Evolutionary conservation across 2,113 vertebrate genomes (phyloP).

Genomic region (Mastomys coucha): DNA sequence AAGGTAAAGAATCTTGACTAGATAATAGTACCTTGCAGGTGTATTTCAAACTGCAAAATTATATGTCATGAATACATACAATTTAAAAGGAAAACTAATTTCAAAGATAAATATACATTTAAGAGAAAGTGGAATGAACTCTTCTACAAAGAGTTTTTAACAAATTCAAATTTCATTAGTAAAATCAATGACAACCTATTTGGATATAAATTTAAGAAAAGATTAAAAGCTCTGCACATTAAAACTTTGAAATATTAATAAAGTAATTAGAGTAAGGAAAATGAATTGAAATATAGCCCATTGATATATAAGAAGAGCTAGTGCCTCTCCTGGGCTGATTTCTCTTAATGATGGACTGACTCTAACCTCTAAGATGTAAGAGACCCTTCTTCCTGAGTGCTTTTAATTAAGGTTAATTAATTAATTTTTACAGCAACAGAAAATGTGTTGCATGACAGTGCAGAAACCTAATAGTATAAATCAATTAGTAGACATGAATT

Average conservation of each 20-base stretch:
- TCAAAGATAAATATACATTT: neutral
- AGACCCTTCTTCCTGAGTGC: neutral
- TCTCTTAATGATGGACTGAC: neutral
- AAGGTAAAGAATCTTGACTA: neutral
- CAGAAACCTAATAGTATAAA: neutral
- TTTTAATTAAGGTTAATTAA: too few relatives aligned
- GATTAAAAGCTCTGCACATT: neutral
- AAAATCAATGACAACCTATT: neutral
- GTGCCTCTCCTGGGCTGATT: neutral
- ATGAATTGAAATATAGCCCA: neutral
- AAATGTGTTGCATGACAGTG: neutral
- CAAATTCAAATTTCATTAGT: neutral
- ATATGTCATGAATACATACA: neutral
- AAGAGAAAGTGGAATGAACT: neutral
- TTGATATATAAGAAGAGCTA: neutral
- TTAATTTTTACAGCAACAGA: neutral
- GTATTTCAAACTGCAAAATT: neutral
- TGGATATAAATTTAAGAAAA: neutral
- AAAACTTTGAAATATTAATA: neutral
- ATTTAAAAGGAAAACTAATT: neutral
- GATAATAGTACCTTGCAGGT: neutral
- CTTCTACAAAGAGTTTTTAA: neutral
- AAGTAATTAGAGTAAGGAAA: neutral
- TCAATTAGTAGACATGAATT: neutral
- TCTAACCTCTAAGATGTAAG: neutral